These are phyloP conservation scores for Pristionchus maxplancki DNA, from an alignment of 2,888 invertebrate genomes.

Conservation along the genomic window DNA sequence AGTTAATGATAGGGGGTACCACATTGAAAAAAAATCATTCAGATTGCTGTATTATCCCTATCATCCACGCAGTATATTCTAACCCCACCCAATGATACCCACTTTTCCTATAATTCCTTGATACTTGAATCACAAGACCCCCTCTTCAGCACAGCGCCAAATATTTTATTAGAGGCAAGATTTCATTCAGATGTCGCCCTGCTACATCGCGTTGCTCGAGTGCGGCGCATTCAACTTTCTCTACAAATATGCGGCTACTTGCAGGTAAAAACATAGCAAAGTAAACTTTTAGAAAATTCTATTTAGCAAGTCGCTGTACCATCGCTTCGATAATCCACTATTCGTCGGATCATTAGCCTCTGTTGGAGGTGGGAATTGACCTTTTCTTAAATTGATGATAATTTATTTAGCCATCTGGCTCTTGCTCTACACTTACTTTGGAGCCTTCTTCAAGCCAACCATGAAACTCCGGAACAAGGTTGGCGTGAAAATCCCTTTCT, in stretches of 20 bases:
- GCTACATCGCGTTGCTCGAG: constrained; percentile 17
- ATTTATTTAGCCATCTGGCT: neutral
- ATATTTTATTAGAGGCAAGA: neutral
- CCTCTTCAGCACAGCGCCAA: too few species aligned
- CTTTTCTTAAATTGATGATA: neutral
- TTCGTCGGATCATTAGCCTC: neutral
- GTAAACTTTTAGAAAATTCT: neutral
- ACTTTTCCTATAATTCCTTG: too few species aligned
- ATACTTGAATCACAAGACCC: too few species aligned
- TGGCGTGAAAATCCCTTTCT: neutral
- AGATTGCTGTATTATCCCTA: too few species aligned
- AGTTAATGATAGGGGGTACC: too few species aligned
- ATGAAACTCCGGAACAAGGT: neutral
- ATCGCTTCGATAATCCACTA: neutral
- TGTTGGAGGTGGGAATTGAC: neutral
- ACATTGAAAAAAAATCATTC: too few species aligned
- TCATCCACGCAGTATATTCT: too few species aligned
- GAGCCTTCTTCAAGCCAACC: neutral
- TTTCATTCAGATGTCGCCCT: neutral
- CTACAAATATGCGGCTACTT: constrained; percentile 46
- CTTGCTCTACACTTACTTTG: neutral
- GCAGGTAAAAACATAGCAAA: neutral
- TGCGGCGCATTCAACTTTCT: constrained; percentile 25
- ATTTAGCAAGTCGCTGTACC: neutral
- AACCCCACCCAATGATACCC: too few species aligned